Evolutionary conservation across 2,888 invertebrate genomes (phyloP).

Genomic region (Cephus rjabovi): DNA sequence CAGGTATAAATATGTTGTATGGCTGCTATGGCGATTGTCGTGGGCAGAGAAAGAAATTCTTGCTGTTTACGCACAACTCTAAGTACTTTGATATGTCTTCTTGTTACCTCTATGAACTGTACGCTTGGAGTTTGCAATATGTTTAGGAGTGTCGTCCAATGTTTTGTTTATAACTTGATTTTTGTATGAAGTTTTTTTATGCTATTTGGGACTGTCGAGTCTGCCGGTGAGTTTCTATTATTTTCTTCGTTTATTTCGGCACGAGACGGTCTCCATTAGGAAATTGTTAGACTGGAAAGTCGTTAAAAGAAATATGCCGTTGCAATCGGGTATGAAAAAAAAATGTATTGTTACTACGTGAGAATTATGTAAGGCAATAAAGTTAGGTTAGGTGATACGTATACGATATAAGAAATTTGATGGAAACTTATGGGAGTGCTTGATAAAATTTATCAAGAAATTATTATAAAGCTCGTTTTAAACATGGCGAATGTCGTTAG

Average conservation of each 20-base stretch:
- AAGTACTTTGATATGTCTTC: background rate
- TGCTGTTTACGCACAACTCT: background rate
- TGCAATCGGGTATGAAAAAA: background rate
- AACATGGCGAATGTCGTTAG: conserved; percentile 14
- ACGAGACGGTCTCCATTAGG: background rate
- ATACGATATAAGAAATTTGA: background rate
- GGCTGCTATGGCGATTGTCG: background rate
- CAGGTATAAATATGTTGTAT: background rate
- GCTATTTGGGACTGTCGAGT: background rate
- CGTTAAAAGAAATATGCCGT: background rate
- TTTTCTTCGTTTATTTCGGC: background rate
- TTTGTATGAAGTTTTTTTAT: background rate
- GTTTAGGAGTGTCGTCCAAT: background rate
- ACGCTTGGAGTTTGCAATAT: background rate
- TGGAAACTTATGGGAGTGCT: background rate
- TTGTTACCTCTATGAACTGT: background rate
- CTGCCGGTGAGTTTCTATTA: background rate
- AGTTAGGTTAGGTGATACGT: background rate
- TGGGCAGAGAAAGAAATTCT: background rate
- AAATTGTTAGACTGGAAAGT: background rate
- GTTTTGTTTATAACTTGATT: background rate
- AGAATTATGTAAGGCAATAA: background rate
- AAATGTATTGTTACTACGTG: background rate
- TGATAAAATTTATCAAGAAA: background rate
- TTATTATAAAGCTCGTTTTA: background rate